Evolutionary conservation across 2,888 invertebrate genomes (phyloP).

Genomic region (Andrena camellia): DNA sequence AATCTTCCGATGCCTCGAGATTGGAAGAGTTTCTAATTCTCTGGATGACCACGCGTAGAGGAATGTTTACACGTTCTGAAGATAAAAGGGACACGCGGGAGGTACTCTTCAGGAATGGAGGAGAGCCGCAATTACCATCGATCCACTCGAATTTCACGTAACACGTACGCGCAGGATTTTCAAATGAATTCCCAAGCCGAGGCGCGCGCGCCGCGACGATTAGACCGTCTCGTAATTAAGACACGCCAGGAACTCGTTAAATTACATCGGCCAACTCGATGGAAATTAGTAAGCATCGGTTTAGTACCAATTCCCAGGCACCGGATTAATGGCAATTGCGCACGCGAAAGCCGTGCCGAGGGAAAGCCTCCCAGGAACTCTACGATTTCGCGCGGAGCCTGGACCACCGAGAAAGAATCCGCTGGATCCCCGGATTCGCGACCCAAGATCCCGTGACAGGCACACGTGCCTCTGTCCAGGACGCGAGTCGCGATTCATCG

Average conservation of each 20-base stretch:
- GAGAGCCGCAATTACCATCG: constrained; percentile 37
- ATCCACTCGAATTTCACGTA: constrained; percentile 13
- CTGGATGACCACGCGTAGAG: not conserved
- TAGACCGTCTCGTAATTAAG: constrained; percentile 56
- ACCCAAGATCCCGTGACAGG: not conserved
- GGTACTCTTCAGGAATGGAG: not conserved
- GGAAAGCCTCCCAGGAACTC: constrained; percentile 11
- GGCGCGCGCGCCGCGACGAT: constrained; percentile 44
- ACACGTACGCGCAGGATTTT: constrained; percentile 7
- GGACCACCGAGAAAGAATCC: not conserved
- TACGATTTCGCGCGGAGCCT: not conserved
- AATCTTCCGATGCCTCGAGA: not conserved
- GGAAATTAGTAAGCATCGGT: constrained; percentile 57
- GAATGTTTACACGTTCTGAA: not conserved
- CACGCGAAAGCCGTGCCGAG: constrained; percentile 39
- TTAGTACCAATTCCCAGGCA: constrained; percentile 49
- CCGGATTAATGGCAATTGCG: constrained; percentile 45
- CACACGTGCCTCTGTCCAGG: not conserved
- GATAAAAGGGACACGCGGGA: not conserved
- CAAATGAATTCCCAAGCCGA: constrained; percentile 41
- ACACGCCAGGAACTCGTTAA: constrained; percentile 58
- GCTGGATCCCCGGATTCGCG: not conserved
- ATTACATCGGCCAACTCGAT: constrained; percentile 51
- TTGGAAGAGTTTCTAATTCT: not conserved
- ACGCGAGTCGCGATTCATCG: constrained; percentile 14